A percentile compares a stretch with the other conserved stretches of the same genome.
These are phyloP conservation scores for Bombus picipes DNA, from an alignment of 1,140 invertebrate genomes.

Conservation along the genomic window DNA sequence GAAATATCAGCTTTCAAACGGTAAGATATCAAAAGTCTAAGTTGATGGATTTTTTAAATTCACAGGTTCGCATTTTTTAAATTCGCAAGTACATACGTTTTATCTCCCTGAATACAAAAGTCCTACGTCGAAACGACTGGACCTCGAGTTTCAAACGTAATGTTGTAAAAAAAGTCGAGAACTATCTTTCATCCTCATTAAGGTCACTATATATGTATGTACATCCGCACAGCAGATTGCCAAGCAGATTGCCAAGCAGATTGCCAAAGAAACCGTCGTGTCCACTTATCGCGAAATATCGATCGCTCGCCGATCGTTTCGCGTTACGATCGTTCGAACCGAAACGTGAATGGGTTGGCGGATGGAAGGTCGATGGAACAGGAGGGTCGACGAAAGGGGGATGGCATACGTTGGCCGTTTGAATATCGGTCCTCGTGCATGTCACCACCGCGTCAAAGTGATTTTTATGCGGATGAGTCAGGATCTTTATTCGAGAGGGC, in stretches of 20 bases:
- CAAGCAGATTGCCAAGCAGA: no score
- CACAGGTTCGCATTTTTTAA: no score
- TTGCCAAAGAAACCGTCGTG: not conserved
- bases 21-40: not conserved
- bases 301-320: not conserved
- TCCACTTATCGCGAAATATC: not conserved
- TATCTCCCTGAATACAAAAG: no score
- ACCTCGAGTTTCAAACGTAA: no score
- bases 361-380: not conserved
- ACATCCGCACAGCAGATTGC: no score
- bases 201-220: no score
- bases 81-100: no score
- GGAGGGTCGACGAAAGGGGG: not conserved
- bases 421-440: slow-evolving; percentile 3
- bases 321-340: not conserved
- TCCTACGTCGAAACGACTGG: no score
- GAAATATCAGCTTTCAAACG: not conserved
- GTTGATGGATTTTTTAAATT: not conserved
- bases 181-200: no score
- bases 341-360: not conserved
- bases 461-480: slow-evolving; percentile 20
- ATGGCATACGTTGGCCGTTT: not conserved
- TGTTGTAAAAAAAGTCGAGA: no score
- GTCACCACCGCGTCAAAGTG: slow-evolving; percentile 11
- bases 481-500: slow-evolving; percentile 5